phyloP scores from a whole-genome alignment of 2,797 vertebrate genomes.

The Orientallactaga sibirica region DNA sequence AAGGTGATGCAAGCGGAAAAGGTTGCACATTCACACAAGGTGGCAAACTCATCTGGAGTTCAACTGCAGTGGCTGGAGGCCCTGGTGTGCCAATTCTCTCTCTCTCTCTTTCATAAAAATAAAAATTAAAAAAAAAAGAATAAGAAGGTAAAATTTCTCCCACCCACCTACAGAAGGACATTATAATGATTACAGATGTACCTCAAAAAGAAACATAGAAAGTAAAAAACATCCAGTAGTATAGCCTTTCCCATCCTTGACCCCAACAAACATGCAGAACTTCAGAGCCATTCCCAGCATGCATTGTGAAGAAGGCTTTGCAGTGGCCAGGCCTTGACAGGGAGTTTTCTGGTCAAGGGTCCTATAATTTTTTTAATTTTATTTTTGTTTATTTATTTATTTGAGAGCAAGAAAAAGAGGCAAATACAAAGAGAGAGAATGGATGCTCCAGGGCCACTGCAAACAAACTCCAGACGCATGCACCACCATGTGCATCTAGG shows the following conservation, averaged over 20 bases:
- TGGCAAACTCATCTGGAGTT: too few species aligned
- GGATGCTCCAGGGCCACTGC: too few species aligned
- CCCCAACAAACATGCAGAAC: not conserved
- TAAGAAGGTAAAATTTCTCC: not conserved
- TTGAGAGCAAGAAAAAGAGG: too few species aligned
- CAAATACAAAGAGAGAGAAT: too few species aligned
- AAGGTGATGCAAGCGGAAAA: too few species aligned
- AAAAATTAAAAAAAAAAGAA: not conserved
- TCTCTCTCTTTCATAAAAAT: too few species aligned
- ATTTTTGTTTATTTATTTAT: too few species aligned
- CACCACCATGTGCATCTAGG: too few species aligned
- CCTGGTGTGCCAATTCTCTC: too few species aligned
- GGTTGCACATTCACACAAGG: too few species aligned
- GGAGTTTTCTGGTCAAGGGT: constrained; percentile 55
- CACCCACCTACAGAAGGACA: not conserved
- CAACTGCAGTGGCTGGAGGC: too few species aligned
- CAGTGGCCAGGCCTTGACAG: not conserved
- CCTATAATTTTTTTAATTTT: not conserved
- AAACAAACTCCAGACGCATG: too few species aligned
- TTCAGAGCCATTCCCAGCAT: not conserved
- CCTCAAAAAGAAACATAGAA: constrained; percentile 4
- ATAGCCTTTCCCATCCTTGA: not conserved
- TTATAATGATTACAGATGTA: not conserved
- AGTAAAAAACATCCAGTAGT: not conserved
- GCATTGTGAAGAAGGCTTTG: not conserved